These are phyloP conservation scores for Felis chaus DNA, from an alignment of 2,113 vertebrate species.

Conservation along the genomic window DNA sequence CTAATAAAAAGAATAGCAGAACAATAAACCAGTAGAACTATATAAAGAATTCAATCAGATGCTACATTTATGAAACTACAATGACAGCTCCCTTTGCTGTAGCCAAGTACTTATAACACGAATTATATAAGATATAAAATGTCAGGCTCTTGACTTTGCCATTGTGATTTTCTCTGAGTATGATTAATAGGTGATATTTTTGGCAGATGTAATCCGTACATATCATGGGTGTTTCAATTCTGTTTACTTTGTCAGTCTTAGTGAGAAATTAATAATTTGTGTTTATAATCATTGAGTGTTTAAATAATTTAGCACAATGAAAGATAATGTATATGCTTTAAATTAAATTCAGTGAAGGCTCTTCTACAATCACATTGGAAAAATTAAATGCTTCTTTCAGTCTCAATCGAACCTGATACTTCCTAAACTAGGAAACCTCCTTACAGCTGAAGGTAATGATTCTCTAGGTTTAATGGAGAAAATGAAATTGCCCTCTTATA, in stretches of 20 bases:
- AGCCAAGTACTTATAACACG: constrained; percentile 20
- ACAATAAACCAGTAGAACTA: constrained; percentile 4
- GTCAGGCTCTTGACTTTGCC: neutral
- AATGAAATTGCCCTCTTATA: neutral
- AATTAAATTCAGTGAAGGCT: constrained; percentile 27
- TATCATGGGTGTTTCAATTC: neutral
- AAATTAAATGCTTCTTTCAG: neutral
- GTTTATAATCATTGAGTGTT: constrained; percentile 18
- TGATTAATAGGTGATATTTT: neutral
- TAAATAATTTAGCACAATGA: constrained; percentile 29
- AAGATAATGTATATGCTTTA: constrained; percentile 3
- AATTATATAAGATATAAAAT: constrained; percentile 46
- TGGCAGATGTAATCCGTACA: neutral
- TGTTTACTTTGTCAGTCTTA: neutral
- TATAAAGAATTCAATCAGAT: neutral
- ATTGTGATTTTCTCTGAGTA: neutral
- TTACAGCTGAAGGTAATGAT: neutral
- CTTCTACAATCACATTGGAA: neutral
- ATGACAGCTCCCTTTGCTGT: neutral
- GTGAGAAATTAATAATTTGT: neutral
- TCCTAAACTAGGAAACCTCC: neutral
- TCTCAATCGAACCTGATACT: neutral
- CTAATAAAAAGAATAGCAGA: neutral
- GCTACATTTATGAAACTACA: neutral
- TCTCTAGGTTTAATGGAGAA: neutral